Conservation (phyloP, 2,113 vertebrate species). For the Cyanoderma ruficeps region DNA sequence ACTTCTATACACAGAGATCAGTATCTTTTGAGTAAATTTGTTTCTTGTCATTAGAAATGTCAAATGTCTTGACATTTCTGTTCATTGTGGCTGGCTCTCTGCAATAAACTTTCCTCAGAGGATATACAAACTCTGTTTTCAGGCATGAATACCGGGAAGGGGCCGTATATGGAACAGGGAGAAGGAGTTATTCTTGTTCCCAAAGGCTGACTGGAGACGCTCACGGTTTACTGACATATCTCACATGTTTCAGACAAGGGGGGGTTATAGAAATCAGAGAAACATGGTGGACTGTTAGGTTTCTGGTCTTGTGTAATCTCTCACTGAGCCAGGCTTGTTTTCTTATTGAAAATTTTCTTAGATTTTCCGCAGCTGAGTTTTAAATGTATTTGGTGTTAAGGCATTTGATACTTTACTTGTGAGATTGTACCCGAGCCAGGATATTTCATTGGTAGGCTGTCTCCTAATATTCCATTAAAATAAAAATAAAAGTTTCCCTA, state of each 20-base stretch:
- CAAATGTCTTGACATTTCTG: conserved; percentile 62
- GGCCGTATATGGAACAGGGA: not conserved
- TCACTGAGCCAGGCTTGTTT: not conserved
- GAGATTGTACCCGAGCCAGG: not conserved
- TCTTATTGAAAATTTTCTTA: not conserved
- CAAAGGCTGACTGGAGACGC: not conserved
- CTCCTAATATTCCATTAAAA: not conserved
- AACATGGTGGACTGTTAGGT: not conserved
- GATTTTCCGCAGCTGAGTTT: not conserved
- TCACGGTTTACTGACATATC: not conserved
- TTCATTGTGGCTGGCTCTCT: conserved; percentile 8
- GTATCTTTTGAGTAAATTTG: conserved; percentile 50
- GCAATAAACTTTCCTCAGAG: conserved; percentile 53
- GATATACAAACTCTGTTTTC: conserved; percentile 31
- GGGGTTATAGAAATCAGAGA: not conserved
- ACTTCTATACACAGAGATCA: not conserved
- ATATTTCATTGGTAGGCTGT: not conserved
- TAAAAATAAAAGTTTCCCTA: not conserved
- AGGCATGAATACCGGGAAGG: not conserved
- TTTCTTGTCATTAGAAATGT: conserved; percentile 63
- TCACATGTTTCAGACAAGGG: not conserved
- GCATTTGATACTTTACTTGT: not conserved
- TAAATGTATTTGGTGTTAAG: not conserved
- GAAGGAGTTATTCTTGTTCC: conserved; percentile 33
- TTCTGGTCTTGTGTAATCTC: not conserved